Evolutionary conservation across 2,888 invertebrate genomes (phyloP).

Genomic region (Drosophila siamana): DNA sequence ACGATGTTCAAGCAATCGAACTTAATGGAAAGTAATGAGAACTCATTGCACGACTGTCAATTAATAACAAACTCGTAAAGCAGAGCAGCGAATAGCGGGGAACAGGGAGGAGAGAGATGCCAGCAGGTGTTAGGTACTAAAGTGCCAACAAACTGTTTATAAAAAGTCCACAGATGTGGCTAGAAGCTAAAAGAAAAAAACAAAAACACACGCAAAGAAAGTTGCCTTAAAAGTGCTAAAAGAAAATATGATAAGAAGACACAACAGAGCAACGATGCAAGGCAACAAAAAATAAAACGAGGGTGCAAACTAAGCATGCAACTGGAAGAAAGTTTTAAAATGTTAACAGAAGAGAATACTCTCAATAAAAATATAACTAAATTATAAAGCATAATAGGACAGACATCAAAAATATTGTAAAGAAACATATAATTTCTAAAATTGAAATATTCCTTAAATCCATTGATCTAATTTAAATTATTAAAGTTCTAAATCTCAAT

Average conservation of each 20-base stretch:
- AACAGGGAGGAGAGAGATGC: not conserved
- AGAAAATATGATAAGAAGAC: not conserved
- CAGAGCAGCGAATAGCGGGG: too few species aligned
- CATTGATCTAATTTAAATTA: too few species aligned
- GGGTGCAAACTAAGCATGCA: not conserved
- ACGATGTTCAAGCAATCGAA: constrained; percentile 42
- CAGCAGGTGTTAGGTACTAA: constrained; percentile 27
- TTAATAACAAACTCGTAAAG: constrained; percentile 42
- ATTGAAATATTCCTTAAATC: too few species aligned
- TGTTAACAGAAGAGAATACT: not conserved
- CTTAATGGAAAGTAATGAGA: constrained; percentile 51
- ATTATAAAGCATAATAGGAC: not conserved
- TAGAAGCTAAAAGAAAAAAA: constrained; percentile 2
- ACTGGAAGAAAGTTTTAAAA: not conserved
- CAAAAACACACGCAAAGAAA: constrained; percentile 9
- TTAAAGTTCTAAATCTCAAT: too few species aligned
- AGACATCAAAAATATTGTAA: not conserved
- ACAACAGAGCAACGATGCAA: not conserved
- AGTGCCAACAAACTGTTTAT: constrained; percentile 28
- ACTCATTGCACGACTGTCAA: constrained; percentile 50
- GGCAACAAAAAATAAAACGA: constrained; percentile 1
- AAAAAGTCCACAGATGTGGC: constrained; percentile 26
- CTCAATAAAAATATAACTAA: not conserved
- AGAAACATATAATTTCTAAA: too few species aligned
- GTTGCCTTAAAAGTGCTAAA: not conserved